phyloP scores from a whole-genome alignment of 2,797 vertebrate genomes.

The Girardinus metallicus region DNA sequence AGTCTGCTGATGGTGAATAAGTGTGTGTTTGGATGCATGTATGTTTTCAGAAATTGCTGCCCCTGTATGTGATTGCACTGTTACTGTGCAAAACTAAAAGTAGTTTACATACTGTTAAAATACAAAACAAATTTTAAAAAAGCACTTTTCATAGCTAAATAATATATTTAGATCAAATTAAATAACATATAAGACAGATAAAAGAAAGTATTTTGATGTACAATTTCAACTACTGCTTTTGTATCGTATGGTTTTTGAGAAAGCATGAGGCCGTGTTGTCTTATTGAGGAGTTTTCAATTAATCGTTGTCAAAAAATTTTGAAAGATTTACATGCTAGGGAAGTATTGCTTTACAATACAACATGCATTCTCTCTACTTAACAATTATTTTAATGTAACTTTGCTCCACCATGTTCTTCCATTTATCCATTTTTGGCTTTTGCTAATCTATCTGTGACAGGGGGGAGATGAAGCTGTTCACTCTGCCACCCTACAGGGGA shows the following conservation, averaged over 20 bases:
- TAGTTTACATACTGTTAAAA: neutral
- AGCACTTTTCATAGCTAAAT: neutral
- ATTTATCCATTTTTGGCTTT: neutral
- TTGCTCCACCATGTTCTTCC: neutral
- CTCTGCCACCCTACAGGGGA: neutral
- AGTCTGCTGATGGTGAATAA: neutral
- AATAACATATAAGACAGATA: neutral
- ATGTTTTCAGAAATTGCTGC: neutral
- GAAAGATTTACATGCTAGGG: conserved; percentile 3
- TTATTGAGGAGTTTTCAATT: neutral
- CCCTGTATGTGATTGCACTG: neutral
- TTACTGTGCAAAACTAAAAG: neutral
- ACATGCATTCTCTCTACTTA: neutral
- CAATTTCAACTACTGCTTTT: neutral
- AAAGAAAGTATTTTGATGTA: neutral
- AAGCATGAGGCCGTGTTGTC: neutral
- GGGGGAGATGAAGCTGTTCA: neutral
- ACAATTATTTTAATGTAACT: neutral
- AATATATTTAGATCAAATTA: neutral
- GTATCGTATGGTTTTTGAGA: neutral
- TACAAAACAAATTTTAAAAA: neutral
- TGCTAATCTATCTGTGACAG: neutral
- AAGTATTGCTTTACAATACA: neutral
- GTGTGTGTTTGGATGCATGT: neutral
- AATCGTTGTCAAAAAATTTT: neutral